phyloP scores from a whole-genome alignment of 1,140 invertebrate genomes.

The Ephestia elutella region DNA sequence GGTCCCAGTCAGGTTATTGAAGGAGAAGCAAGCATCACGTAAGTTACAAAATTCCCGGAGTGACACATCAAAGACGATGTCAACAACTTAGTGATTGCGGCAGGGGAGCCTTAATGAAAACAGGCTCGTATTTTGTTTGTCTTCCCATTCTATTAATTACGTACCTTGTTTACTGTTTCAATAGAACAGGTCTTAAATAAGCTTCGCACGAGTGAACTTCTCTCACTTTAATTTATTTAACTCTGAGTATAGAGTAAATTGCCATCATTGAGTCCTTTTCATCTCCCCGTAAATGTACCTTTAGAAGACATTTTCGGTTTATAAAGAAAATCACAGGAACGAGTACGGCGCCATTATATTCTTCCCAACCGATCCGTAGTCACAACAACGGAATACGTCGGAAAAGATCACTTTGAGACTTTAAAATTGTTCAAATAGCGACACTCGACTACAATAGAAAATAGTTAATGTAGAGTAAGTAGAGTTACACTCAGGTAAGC shows the following conservation, averaged over 20 bases:
- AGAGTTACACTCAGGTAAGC: no score
- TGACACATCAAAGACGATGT: not conserved
- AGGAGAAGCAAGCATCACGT: no score
- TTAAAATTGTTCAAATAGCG: no score
- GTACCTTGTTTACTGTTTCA: constrained; percentile 39
- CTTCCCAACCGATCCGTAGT: no score
- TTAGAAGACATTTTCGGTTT: not conserved
- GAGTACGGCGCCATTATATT: no score
- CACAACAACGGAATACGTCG: no score
- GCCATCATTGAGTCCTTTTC: constrained; percentile 11
- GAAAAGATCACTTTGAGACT: no score
- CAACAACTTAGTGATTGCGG: constrained; percentile 19
- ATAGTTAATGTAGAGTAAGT: no score
- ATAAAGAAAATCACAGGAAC: not conserved
- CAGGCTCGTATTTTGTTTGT: constrained; percentile 39
- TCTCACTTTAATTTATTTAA: constrained; percentile 40
- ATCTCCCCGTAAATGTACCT: not conserved
- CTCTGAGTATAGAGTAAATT: constrained; percentile 23
- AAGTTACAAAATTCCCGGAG: not conserved
- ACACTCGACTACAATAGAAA: no score
- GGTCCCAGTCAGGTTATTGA: no score
- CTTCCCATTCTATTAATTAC: constrained; percentile 43
- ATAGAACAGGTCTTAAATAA: constrained; percentile 34
- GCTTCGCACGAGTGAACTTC: constrained; percentile 34
- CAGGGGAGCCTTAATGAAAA: constrained; percentile 26